phyloP scores from a whole-genome alignment of 2,113 vertebrate genomes.

The Aptenodytes forsteri region DNA sequence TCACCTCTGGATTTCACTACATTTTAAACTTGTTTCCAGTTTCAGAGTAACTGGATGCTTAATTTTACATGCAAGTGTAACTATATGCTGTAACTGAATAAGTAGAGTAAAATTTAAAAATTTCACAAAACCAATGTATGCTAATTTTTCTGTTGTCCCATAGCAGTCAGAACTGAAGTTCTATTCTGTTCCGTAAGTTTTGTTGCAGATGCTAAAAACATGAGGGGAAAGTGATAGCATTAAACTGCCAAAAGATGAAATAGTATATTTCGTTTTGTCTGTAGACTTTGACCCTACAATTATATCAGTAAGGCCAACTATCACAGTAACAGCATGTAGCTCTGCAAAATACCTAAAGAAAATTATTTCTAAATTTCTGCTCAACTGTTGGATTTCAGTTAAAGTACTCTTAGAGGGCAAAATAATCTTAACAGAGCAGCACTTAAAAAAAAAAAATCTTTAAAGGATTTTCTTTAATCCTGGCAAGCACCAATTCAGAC shows the following conservation, averaged over 20 bases:
- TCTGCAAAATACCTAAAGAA: background rate
- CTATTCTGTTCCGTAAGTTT: background rate
- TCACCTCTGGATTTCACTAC: background rate
- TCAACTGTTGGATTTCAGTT: conserved; percentile 2
- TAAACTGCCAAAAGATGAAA: background rate
- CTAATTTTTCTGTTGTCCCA: background rate
- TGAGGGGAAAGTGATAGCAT: background rate
- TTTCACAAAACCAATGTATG: background rate
- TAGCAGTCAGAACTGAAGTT: background rate
- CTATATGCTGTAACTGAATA: background rate
- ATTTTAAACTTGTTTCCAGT: background rate
- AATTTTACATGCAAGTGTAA: background rate
- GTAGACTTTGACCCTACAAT: background rate
- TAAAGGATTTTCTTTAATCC: conserved; percentile 46
- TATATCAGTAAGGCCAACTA: background rate
- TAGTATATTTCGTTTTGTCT: background rate
- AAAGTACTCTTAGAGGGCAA: background rate
- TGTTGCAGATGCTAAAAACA: background rate
- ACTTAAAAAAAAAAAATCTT: background rate
- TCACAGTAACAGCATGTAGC: background rate
- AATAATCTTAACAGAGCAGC: conserved; percentile 33
- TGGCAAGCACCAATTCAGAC: conserved; percentile 16
- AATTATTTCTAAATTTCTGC: background rate
- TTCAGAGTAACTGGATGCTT: background rate
- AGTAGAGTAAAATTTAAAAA: background rate